Conservation (phyloP, 2,113 vertebrate species). For the Xiphophorus maculatus region DNA sequence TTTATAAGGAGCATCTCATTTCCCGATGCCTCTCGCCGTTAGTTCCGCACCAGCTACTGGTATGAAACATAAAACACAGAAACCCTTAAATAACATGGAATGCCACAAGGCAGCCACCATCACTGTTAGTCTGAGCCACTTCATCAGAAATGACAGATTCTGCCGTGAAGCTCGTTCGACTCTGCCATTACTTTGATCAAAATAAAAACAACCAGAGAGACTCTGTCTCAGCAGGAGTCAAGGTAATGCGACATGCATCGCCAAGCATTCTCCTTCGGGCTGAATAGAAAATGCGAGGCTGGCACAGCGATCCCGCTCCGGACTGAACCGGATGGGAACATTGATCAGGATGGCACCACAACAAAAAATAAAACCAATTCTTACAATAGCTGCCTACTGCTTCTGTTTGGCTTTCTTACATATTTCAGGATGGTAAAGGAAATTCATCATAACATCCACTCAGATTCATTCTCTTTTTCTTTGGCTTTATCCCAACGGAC, state of each 20-base stretch:
- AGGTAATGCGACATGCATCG: conserved; percentile 53
- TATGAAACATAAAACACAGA: conserved; percentile 15
- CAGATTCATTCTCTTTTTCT: no score
- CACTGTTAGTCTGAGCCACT: neutral
- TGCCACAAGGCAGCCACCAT: neutral
- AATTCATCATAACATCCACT: no score
- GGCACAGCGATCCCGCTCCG: conserved; percentile 21
- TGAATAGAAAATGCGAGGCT: conserved; percentile 42
- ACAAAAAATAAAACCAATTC: conserved; percentile 60
- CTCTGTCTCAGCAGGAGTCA: conserved; percentile 38
- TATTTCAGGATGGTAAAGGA: neutral
- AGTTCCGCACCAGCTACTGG: conserved; percentile 4
- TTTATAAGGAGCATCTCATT: neutral
- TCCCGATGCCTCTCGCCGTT: conserved; percentile 16
- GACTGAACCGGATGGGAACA: conserved; percentile 39
- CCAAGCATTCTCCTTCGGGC: conserved; percentile 50
- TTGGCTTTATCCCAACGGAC: neutral
- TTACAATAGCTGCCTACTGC: conserved; percentile 37
- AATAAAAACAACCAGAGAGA: conserved; percentile 20
- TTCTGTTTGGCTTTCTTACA: conserved; percentile 12
- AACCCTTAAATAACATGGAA: neutral
- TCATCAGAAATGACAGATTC: conserved; percentile 51
- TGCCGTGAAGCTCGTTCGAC: conserved; percentile 45
- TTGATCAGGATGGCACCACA: conserved; percentile 52
- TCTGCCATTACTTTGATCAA: conserved; percentile 59